phyloP scores from a whole-genome alignment of 2,888 invertebrate species.

The Ctena decussata region DNA sequence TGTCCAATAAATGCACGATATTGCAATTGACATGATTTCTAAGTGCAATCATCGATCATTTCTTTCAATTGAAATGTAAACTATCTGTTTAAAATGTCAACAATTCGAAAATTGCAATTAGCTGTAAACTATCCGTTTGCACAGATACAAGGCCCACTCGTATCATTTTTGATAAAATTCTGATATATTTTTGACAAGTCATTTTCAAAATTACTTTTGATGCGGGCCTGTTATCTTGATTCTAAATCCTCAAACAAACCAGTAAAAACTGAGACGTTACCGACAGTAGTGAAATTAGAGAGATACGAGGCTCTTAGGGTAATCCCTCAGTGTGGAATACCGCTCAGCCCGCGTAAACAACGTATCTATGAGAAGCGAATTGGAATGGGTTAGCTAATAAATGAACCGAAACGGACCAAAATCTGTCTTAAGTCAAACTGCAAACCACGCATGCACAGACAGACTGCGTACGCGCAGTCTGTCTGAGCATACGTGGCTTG shows the following conservation, averaged over 20 bases:
- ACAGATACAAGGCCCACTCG: conserved; percentile 5
- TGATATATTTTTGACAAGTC: conserved; percentile 17
- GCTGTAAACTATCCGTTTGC: conserved; percentile 1
- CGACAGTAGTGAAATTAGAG: conserved; percentile 29
- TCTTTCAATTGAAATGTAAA: background rate
- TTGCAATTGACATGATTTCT: background rate
- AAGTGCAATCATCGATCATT: background rate
- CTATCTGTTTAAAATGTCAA: background rate
- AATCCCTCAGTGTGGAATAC: conserved; percentile 65
- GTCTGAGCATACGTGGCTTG: no score
- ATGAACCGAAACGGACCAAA: no score
- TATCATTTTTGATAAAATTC: conserved; percentile 1
- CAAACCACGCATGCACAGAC: no score
- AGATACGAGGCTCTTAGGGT: conserved; percentile 55
- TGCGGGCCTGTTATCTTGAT: conserved; percentile 1
- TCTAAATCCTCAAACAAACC: conserved; percentile 7
- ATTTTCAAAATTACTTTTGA: conserved; percentile 12
- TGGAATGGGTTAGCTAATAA: background rate
- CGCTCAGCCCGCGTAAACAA: conserved; percentile 60
- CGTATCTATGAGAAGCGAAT: conserved; percentile 59
- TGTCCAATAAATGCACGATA: background rate
- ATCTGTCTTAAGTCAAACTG: no score
- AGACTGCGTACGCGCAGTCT: no score
- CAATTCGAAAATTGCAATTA: conserved; percentile 11
- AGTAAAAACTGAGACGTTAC: background rate